Conservation (phyloP, 2,797 vertebrate species). For the Paguma larvata region DNA sequence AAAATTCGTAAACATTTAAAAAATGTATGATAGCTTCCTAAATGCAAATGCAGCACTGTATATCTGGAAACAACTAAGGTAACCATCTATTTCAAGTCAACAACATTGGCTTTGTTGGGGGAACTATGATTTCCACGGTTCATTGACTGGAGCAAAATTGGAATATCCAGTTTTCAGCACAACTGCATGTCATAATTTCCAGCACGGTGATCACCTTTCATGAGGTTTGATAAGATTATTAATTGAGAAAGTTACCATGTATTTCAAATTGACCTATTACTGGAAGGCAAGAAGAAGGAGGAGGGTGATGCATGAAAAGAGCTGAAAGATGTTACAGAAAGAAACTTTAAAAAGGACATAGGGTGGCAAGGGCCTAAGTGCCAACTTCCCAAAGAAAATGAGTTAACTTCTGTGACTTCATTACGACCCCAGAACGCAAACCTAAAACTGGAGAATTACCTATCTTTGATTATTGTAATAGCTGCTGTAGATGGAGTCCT, state of each 20-base stretch:
- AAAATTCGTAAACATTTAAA: too few relatives aligned
- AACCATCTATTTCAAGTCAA: slow-evolving; percentile 83
- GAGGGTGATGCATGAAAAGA: not conserved
- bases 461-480: not conserved
- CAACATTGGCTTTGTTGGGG: slow-evolving; percentile 80
- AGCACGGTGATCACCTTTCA: slow-evolving; percentile 2
- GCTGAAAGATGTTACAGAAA: not conserved
- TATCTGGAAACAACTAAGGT: not conserved
- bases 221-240: slow-evolving; percentile 29
- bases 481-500: not conserved
- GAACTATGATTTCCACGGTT: slow-evolving; percentile 83
- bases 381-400: slow-evolving; percentile 21
- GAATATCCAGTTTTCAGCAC: slow-evolving; percentile 85
- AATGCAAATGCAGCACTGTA: not conserved
- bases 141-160: slow-evolving; percentile 79
- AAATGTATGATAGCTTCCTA: not conserved
- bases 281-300: not conserved
- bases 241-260: slow-evolving; percentile 1
- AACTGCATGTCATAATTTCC: slow-evolving; percentile 57
- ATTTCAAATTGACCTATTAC: slow-evolving; percentile 44
- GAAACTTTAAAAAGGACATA: slow-evolving; percentile 40
- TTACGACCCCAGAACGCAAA: not conserved
- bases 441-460: not conserved
- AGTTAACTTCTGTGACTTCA: not conserved
- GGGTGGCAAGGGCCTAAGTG: not conserved